Evolutionary conservation across 2,113 vertebrate species (phyloP).

Genomic region (Cygnus buccinator): DNA sequence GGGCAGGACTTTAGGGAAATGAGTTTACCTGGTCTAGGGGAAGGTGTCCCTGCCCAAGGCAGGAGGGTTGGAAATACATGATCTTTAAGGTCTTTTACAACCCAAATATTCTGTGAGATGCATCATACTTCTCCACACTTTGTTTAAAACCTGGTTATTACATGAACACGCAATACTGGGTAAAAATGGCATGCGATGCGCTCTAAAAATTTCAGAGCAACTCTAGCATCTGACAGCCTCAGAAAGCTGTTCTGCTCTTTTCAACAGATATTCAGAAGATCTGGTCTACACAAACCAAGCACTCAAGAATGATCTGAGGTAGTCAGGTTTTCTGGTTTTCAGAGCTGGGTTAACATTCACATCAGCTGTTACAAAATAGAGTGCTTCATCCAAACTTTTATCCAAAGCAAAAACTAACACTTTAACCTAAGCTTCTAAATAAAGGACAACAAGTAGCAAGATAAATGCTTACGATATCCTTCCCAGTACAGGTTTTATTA

Average conservation of each 20-base stretch:
- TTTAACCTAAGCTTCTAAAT: not conserved
- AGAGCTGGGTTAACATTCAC: not conserved
- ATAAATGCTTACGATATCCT: not conserved
- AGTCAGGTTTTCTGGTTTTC: not conserved
- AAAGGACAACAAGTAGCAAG: not conserved
- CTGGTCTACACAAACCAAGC: not conserved
- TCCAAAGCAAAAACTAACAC: not conserved
- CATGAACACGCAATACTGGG: not conserved
- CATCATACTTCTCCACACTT: not conserved
- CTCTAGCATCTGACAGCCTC: not conserved
- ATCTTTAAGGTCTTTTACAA: too few relatives aligned
- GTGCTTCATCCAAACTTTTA: not conserved
- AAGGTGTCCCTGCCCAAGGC: too few relatives aligned
- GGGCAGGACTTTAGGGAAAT: not conserved
- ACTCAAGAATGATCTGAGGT: not conserved
- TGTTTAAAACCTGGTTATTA: not conserved
- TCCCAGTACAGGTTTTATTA: not conserved
- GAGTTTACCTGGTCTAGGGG: too few relatives aligned
- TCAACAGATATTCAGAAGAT: not conserved
- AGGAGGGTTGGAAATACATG: too few relatives aligned
- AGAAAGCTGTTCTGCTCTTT: not conserved
- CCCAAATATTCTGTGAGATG: not conserved
- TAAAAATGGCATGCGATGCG: not conserved
- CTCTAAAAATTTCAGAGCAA: not conserved
- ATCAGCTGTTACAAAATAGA: not conserved